Conservation (phyloP, 2,113 vertebrate species). For the Hemibagrus wyckioides region DNA sequence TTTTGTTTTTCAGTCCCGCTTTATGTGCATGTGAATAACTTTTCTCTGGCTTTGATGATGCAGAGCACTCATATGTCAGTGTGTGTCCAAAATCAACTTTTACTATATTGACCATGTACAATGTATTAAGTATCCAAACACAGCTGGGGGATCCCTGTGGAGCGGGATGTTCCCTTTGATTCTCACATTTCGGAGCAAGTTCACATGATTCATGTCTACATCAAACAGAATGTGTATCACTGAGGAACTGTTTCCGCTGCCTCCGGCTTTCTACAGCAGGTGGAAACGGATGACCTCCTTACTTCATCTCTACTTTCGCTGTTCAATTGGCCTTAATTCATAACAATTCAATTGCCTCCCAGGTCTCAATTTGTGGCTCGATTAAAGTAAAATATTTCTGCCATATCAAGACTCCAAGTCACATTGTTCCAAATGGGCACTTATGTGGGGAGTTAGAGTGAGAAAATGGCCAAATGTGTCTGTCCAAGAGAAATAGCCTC, state of each 20-base stretch:
- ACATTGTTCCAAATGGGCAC: constrained; percentile 4
- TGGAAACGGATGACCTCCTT: constrained; percentile 10
- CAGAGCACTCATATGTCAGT: background rate
- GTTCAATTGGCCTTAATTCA: constrained; percentile 30
- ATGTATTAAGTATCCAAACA: background rate
- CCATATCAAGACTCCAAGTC: background rate
- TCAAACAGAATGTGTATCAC: constrained; percentile 38
- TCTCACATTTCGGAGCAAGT: constrained; percentile 1
- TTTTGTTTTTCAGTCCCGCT: background rate
- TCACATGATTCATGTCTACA: constrained; percentile 29
- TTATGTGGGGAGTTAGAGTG: background rate
- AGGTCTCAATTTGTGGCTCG: constrained; percentile 7
- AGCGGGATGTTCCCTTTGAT: constrained; percentile 10
- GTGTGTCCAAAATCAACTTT: background rate
- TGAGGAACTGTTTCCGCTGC: constrained; percentile 23
- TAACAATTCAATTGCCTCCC: constrained; percentile 34
- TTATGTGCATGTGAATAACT: background rate
- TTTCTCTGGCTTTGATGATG: background rate
- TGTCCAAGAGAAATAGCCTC: constrained; percentile 3
- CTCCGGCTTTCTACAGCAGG: constrained; percentile 3
- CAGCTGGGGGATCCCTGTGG: constrained; percentile 1
- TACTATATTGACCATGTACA: constrained; percentile 4
- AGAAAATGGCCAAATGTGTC: constrained; percentile 13
- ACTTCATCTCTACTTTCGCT: background rate
- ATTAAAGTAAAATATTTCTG: constrained; percentile 30